Conservation (phyloP, 2,888 invertebrate species). For the Eupelmus urozonus region DNA sequence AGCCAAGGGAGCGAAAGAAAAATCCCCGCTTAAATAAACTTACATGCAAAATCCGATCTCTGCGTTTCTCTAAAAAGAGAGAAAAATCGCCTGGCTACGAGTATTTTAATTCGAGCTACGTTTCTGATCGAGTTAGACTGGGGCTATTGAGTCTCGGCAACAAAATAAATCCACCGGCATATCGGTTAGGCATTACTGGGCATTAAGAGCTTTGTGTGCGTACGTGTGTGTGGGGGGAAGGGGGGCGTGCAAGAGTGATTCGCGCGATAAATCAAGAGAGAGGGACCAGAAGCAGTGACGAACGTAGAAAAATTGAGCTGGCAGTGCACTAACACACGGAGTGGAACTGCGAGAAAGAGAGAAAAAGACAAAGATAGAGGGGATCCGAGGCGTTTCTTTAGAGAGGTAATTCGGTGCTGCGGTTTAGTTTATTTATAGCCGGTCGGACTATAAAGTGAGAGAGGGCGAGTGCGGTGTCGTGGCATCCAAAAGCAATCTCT, state of each 20-base stretch:
- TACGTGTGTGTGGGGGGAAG: background rate
- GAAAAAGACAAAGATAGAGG: conserved; percentile 33
- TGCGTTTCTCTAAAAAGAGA: background rate
- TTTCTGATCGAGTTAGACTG: background rate
- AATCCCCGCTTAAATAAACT: background rate
- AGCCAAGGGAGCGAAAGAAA: background rate
- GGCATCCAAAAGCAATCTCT: conserved; percentile 39
- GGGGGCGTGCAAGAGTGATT: conserved; percentile 15
- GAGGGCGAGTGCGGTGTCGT: conserved; percentile 22
- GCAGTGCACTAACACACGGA: background rate
- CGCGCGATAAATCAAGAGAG: conserved; percentile 23
- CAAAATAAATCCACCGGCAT: conserved; percentile 12
- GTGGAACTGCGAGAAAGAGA: conserved; percentile 12
- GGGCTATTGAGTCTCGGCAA: too few species aligned
- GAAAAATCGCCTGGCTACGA: background rate
- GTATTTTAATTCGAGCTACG: background rate
- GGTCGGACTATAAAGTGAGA: conserved; percentile 45
- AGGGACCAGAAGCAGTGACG: conserved; percentile 46
- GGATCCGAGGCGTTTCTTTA: conserved; percentile 53
- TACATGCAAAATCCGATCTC: background rate
- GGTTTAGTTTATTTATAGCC: conserved; percentile 58
- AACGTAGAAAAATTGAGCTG: conserved; percentile 56
- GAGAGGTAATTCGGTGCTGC: conserved; percentile 56
- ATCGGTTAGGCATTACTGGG: conserved; percentile 7
- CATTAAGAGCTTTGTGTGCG: conserved; percentile 5